Conservation (phyloP, 2,888 invertebrate species). For the Limenitis camilla region DNA sequence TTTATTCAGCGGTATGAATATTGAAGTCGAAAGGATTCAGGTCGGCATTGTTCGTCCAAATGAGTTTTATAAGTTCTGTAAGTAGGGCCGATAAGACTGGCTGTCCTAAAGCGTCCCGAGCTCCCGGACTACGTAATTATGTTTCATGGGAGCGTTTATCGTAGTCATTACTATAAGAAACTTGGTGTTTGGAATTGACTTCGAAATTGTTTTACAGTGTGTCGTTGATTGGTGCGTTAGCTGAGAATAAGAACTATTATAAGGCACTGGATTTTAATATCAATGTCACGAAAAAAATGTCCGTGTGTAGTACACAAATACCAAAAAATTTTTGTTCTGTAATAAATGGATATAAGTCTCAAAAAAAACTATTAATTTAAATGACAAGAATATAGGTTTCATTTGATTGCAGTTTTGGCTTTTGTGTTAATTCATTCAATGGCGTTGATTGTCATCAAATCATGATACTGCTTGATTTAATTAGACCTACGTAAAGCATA, state of each 20-base stretch:
- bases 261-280: not conserved
- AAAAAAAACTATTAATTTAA: too few relatives aligned
- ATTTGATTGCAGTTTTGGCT: too few relatives aligned
- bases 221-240: not conserved
- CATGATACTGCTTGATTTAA: too few relatives aligned
- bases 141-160: constrained; percentile 57
- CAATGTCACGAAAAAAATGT: too few relatives aligned
- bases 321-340: too few relatives aligned
- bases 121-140: constrained; percentile 47
- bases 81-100: constrained; percentile 22
- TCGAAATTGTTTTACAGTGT: constrained; percentile 14
- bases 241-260: not conserved
- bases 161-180: constrained; percentile 49
- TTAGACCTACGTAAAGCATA: too few relatives aligned
- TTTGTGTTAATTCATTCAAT: too few relatives aligned
- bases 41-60: constrained; percentile 29
- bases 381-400: too few relatives aligned
- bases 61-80: constrained; percentile 51
- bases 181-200: constrained; percentile 40
- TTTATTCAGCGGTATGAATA: not conserved
- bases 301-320: too few relatives aligned
- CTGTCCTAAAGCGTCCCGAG: constrained; percentile 37
- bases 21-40: constrained; percentile 13
- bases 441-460: too few relatives aligned
- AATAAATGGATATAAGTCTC: too few relatives aligned